Percentiles rank a stretch among this genome's conserved stretches.
phyloP scores from a whole-genome alignment of 2,113 vertebrate species.

The Rhynchomys soricoides region DNA sequence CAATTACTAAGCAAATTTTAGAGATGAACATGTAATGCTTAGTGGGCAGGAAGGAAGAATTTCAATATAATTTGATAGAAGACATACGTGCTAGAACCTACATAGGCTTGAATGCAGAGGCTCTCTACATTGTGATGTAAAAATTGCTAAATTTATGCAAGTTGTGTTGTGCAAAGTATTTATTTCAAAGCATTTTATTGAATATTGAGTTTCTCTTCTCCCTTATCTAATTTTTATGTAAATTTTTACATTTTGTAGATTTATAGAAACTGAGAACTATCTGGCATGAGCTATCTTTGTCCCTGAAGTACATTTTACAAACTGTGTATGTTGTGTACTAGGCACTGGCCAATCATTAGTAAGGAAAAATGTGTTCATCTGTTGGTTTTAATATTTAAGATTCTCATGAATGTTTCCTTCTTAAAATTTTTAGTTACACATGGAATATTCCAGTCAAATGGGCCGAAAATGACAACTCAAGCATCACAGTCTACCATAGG shows the following conservation, averaged over 20 bases:
- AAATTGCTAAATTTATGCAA: neutral
- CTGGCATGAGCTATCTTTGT: neutral
- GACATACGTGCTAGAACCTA: neutral
- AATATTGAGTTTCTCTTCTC: neutral
- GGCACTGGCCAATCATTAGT: neutral
- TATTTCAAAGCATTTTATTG: neutral
- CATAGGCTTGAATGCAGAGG: neutral
- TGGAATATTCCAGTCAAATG: conserved; percentile 96
- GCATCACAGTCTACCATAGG: conserved; percentile 83
- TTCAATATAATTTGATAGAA: neutral
- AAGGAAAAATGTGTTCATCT: conserved; percentile 1
- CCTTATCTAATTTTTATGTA: neutral
- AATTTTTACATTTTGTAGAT: neutral
- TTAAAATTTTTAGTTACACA: conserved; percentile 90
- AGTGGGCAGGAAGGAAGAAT: neutral
- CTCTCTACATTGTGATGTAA: neutral
- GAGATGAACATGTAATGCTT: neutral
- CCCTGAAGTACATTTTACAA: neutral
- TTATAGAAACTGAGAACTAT: neutral
- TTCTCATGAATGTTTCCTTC: conserved; percentile 68
- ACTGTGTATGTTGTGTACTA: neutral
- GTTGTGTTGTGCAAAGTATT: neutral
- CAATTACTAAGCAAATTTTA: neutral
- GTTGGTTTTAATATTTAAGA: conserved; percentile 6
- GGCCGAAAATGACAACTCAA: conserved; percentile 66